Conservation (phyloP, 2,888 invertebrate genomes). For the Sesia apiformis region DNA sequence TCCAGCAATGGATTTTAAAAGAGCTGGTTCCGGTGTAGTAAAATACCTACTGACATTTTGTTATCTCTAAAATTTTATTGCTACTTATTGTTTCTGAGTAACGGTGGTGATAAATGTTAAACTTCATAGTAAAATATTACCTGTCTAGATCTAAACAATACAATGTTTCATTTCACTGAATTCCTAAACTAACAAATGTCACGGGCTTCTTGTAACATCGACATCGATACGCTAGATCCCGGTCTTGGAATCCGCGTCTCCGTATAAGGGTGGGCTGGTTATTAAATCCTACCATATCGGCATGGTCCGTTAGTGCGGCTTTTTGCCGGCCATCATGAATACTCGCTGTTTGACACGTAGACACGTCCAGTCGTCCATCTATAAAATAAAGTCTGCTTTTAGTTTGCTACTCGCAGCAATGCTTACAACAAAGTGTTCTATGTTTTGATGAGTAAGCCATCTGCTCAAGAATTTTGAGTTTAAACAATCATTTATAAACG, state of each 20-base stretch:
- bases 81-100: no score
- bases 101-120: no score
- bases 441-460: no score
- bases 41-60: no score
- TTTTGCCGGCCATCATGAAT: conserved; percentile 34
- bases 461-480: no score
- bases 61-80: no score
- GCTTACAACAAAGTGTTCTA: no score
- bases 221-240: conserved; percentile 12
- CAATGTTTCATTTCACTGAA: background rate
- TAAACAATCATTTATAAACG: no score
- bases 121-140: no score
- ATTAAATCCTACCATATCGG: conserved; percentile 64
- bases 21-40: no score
- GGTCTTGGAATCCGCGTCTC: conserved; percentile 30
- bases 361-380: background rate
- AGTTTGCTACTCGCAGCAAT: background rate
- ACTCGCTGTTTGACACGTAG: conserved; percentile 3
- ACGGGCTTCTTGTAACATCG: conserved; percentile 3
- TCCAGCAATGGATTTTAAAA: no score
- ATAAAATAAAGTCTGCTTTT: background rate
- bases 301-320: conserved; percentile 45
- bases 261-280: conserved; percentile 47
- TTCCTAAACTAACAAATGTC: background rate
- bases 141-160: no score